phyloP scores from a whole-genome alignment of 2,888 invertebrate species.

The Temnothorax ravouxi region DNA sequence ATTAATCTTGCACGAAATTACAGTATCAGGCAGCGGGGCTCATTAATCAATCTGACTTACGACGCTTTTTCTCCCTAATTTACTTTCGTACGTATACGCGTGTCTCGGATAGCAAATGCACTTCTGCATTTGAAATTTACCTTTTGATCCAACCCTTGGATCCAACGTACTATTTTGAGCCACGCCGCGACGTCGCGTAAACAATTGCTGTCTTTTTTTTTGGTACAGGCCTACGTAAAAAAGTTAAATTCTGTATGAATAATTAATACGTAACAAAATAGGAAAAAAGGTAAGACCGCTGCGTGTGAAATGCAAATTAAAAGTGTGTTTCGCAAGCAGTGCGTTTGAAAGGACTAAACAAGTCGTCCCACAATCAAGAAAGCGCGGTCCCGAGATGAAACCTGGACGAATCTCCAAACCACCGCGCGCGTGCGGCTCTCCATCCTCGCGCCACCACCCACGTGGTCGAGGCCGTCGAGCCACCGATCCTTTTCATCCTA shows the following conservation, averaged over 20 bases:
- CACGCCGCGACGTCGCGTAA: neutral
- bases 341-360: constrained; percentile 43
- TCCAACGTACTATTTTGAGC: neutral
- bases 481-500: constrained; percentile 84
- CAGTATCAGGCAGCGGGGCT: constrained; percentile 21
- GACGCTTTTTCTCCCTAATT: constrained; percentile 27
- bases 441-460: constrained; percentile 80
- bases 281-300: neutral
- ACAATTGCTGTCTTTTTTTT: constrained; percentile 16
- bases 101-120: neutral
- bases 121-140: constrained; percentile 10
- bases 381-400: constrained; percentile 61
- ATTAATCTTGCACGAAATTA: constrained; percentile 46
- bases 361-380: constrained; percentile 33
- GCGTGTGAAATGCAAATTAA: constrained; percentile 10
- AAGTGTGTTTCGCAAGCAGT: neutral
- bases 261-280: neutral
- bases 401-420: constrained; percentile 63
- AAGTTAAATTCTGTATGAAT: neutral
- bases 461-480: constrained; percentile 77
- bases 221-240: no score
- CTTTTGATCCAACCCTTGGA: neutral
- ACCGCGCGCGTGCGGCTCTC: constrained; percentile 74
- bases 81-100: neutral
- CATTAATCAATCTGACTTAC: constrained; percentile 43